Percentiles rank a stretch among this genome's conserved stretches.
These are phyloP conservation scores for Orchestia grillus DNA, from an alignment of 1,140 invertebrate species.

Conservation along the genomic window DNA sequence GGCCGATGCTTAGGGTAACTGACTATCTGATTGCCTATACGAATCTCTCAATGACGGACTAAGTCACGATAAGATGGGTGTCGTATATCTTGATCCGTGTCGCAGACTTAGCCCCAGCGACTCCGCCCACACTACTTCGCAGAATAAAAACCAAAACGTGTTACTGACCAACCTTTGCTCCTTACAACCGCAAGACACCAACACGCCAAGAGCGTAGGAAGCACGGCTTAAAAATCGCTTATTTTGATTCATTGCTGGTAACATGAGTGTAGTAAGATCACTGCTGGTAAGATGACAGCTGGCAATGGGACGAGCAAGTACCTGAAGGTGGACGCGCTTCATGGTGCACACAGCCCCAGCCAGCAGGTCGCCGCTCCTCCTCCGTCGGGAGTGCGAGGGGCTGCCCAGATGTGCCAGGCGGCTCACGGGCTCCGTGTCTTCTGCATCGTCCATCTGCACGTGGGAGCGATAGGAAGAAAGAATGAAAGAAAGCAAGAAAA, in stretches of 20 bases:
- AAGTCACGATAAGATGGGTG: too few species aligned
- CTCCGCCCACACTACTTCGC: too few species aligned
- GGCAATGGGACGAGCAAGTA: neutral
- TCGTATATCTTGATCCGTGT: neutral
- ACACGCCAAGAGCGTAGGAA: neutral
- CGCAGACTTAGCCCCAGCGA: too few species aligned
- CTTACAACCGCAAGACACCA: neutral
- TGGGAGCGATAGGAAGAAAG: neutral
- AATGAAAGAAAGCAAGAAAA: too few species aligned
- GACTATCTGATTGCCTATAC: neutral
- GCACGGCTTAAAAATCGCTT: neutral
- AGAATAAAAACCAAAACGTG: too few species aligned
- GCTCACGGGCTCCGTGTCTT: conserved; percentile 14
- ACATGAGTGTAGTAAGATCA: too few species aligned
- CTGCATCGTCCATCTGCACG: conserved; percentile 47
- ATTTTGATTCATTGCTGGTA: too few species aligned
- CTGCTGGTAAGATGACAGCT: too few species aligned
- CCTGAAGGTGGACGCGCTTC: conserved; percentile 64
- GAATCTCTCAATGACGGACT: too few species aligned
- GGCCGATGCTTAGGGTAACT: neutral
- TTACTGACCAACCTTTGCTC: neutral
- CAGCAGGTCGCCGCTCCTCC: conserved; percentile 59
- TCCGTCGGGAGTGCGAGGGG: neutral
- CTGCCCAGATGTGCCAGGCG: conserved; percentile 31
- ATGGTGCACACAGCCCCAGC: conserved; percentile 65